Conservation (phyloP, 2,888 invertebrate species). For the Phortica okadai region DNA sequence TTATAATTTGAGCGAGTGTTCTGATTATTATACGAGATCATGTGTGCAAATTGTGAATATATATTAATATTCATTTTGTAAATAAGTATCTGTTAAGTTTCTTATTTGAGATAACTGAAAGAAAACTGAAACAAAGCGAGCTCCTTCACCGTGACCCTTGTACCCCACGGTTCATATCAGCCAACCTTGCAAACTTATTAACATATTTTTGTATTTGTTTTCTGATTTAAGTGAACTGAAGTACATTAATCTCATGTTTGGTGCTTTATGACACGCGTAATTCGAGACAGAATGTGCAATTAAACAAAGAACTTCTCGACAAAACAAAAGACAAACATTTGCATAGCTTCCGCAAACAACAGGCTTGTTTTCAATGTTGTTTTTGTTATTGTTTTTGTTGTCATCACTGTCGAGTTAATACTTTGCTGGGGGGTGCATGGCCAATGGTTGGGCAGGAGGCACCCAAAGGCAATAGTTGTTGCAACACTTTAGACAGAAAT, state of each 20-base stretch:
- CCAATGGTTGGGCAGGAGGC: too few species aligned
- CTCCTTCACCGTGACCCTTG: too few species aligned
- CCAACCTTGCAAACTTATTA: too few species aligned
- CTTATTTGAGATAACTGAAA: too few species aligned
- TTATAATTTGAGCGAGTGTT: too few species aligned
- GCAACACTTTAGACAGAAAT: slow-evolving; percentile 57
- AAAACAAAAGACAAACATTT: slow-evolving; percentile 62
- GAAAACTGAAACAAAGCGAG: too few species aligned
- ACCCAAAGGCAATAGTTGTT: not conserved
- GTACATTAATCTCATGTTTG: slow-evolving; percentile 49
- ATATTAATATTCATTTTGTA: too few species aligned
- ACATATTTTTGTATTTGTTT: not conserved
- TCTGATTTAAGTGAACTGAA: not conserved
- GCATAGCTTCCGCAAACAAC: slow-evolving; percentile 69
- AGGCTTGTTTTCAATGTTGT: slow-evolving; percentile 42
- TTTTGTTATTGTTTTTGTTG: slow-evolving; percentile 66
- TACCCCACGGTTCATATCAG: too few species aligned
- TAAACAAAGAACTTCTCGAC: slow-evolving; percentile 70
- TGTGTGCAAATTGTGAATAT: too few species aligned
- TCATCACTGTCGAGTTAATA: slow-evolving; percentile 50
- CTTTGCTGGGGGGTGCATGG: too few species aligned
- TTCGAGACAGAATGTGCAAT: slow-evolving; percentile 69
- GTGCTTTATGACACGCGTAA: slow-evolving; percentile 69
- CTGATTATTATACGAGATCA: too few species aligned
- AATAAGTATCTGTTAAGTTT: too few species aligned